Percentiles rank a stretch among this genome's conserved stretches.
These are phyloP conservation scores for Holothuria leucospilota DNA, from an alignment of 53 echinoderm and acorn worm species.

Conservation along the genomic window DNA sequence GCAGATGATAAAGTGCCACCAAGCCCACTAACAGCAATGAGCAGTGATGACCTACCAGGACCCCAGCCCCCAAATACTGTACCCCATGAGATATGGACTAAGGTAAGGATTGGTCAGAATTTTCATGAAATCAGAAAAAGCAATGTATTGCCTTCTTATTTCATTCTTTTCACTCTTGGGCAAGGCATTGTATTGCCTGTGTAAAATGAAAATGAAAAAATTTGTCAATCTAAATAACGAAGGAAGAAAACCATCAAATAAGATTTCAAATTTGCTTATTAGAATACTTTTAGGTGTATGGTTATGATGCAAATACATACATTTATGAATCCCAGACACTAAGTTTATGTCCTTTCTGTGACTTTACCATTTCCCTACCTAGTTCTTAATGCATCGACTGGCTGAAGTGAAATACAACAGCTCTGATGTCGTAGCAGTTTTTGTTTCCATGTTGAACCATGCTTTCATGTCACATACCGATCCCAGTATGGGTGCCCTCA, in stretches of 20 bases:
- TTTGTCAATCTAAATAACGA: no score
- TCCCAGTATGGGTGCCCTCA: constrained; percentile 70
- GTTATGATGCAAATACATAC: no score
- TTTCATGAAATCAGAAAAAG: no score
- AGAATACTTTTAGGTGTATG: no score
- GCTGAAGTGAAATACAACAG: constrained; percentile 95
- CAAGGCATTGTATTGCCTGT: no score
- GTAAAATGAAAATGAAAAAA: no score
- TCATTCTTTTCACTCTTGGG: no score
- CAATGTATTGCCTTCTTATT: no score
- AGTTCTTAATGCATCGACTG: constrained; percentile 81
- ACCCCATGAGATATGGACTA: constrained; percentile 96
- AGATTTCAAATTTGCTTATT: no score
- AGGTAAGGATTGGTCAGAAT: constrained; percentile 47
- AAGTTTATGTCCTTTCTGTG: background rate
- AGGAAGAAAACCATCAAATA: no score
- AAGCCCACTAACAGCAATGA: constrained; percentile 82
- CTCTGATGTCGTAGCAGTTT: constrained; percentile 83
- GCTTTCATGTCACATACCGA: constrained; percentile 83
- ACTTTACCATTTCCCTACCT: background rate
- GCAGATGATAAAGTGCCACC: constrained; percentile 69
- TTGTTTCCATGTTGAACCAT: constrained; percentile 79
- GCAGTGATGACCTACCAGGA: constrained; percentile 76
- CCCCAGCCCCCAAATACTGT: constrained; percentile 87
- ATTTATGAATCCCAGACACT: no score